Conservation (phyloP, 1,140 invertebrate genomes). For the Euura lappo region DNA sequence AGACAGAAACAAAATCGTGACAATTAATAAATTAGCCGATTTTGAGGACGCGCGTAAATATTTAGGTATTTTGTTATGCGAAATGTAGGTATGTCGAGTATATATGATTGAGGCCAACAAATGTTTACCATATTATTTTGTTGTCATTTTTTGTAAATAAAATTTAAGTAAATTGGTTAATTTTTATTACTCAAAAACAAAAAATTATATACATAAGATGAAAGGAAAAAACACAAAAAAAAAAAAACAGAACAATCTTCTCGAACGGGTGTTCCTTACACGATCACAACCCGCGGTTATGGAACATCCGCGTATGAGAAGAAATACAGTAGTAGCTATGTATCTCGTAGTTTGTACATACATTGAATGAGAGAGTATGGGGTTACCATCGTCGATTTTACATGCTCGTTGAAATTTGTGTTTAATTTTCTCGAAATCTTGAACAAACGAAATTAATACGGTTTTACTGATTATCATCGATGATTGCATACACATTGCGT, state of each 20-base stretch:
- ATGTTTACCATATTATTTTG: neutral
- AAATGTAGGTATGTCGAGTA: conserved; percentile 11
- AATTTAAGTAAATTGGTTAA: conserved; percentile 30
- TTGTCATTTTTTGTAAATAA: conserved; percentile 18
- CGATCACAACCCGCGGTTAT: conserved; percentile 17
- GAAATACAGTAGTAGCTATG: conserved; percentile 33
- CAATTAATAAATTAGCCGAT: neutral
- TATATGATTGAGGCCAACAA: conserved; percentile 1
- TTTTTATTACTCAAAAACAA: conserved; percentile 30
- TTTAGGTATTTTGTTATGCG: conserved; percentile 8
- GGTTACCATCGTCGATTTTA: conserved; percentile 5
- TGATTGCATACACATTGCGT: neutral
- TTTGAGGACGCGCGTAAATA: neutral
- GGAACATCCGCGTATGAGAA: conserved; percentile 25
- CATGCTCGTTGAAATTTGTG: neutral
- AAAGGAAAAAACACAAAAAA: no score
- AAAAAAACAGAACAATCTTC: neutral
- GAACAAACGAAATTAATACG: conserved; percentile 6
- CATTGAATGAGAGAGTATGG: conserved; percentile 14
- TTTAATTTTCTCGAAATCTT: neutral
- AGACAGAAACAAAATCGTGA: no score
- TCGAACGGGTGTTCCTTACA: neutral
- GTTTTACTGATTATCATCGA: neutral
- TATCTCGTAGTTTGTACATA: conserved; percentile 55
- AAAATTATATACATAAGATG: no score